Percentiles rank a stretch among this genome's conserved stretches.
phyloP scores from a whole-genome alignment of 2,113 vertebrate genomes.

The Eulacestoma nigropectus region DNA sequence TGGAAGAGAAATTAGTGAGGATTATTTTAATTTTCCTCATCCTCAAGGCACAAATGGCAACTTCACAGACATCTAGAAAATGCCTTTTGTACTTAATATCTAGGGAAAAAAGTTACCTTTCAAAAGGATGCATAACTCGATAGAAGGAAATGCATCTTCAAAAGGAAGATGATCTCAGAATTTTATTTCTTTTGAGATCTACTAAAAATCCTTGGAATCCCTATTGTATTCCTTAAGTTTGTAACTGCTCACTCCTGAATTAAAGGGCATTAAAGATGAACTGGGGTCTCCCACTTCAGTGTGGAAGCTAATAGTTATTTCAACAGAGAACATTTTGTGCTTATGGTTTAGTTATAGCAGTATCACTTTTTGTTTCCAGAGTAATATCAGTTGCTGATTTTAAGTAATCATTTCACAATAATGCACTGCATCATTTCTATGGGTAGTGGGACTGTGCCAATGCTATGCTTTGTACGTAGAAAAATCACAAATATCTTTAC shows the following conservation, averaged over 20 bases:
- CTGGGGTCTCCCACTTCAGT: not conserved
- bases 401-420: not conserved
- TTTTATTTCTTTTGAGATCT: not conserved
- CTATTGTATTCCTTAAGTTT: not conserved
- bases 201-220: not conserved
- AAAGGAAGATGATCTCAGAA: not conserved
- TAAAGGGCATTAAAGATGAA: not conserved
- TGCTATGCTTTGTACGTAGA: fast-evolving
- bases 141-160: not conserved
- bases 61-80: not conserved
- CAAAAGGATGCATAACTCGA: not conserved
- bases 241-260: not conserved
- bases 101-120: not conserved
- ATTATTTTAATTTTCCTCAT: not conserved
- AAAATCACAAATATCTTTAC: not conserved
- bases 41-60: not conserved
- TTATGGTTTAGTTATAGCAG: not conserved
- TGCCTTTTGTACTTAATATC: not conserved
- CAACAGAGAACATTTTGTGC: not conserved
- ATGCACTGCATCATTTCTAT: not conserved
- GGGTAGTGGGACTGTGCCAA: no score
- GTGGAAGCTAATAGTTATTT: not conserved
- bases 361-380: not conserved
- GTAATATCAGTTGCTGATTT: not conserved
- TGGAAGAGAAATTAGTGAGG: conserved; percentile 64